Evolutionary conservation across 2,888 invertebrate species (phyloP), one percentile per base, ranked within the genome.

Genomic region (Xanthia icteritia): DNA sequence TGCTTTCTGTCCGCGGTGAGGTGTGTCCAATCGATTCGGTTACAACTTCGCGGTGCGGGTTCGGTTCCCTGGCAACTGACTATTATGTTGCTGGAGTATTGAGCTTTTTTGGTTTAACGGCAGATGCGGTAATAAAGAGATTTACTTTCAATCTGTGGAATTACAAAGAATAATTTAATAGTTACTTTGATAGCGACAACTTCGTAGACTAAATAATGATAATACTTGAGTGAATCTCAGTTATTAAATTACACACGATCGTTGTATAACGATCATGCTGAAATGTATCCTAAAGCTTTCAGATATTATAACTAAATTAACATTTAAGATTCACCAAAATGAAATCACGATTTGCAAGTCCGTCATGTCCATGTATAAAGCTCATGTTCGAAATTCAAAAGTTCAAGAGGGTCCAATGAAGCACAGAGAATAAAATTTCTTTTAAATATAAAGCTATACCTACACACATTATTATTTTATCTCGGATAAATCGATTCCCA

Each of bases 21-120:
- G 89, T 86, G 89, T 87, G 84, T 65, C 88, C 71, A 88, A 88
- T 88, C 82, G 80, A 88, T 88, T 88, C 76, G 51, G 82, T 81
- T 80, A 77, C 85, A 88, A 81, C 88, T 88, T 88, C 89, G 86
- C 88, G 88, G 89, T 88, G 76, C 82, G 80, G 64, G 76, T 85
- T 83, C 71, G 86, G 84, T 84, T 88, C 79, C 64, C 78, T 68
- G 78, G 73, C 81, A 82, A 78, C 81, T 54, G 61, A 76, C 81
- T 84, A 82, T 89, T 89, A 88, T 80, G 78, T 77, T 74, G 79
- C 56, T 68, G 60, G 67, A 63, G 67, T 68, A 23, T 71, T 80
- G 71, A 39, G 60, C 23, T 66, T 79, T 80, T 84, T 75, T 65
- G 51, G 39, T 74, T 77, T 68, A 78, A 65, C 67, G 17, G 73